These are phyloP conservation scores for Pherbina coryleti DNA, from an alignment of 2,888 invertebrate genomes.

Conservation along the genomic window DNA sequence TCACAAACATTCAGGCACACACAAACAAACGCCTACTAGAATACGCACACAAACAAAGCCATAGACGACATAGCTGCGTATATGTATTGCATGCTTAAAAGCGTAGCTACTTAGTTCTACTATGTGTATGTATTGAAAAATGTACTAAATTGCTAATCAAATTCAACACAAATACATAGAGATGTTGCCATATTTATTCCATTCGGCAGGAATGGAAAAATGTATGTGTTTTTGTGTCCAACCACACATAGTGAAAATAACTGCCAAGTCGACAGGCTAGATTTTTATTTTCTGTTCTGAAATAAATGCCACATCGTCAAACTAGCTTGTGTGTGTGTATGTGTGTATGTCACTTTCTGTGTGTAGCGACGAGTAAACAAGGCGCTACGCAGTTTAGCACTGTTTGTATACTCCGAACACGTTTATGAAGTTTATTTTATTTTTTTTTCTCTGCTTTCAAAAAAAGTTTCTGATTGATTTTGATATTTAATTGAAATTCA, in stretches of 20 bases:
- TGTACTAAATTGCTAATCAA: conserved; percentile 8
- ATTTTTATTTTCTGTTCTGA: not conserved
- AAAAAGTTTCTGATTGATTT: too few species aligned
- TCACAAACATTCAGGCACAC: not conserved
- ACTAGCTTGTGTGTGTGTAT: not conserved
- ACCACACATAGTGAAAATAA: not conserved
- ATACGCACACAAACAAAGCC: too few species aligned
- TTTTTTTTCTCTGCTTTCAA: too few species aligned
- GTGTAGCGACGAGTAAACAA: not conserved
- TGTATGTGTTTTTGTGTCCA: not conserved
- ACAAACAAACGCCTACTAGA: not conserved
- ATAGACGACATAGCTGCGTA: not conserved
- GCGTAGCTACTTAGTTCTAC: not conserved
- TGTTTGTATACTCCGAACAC: not conserved
- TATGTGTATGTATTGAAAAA: not conserved
- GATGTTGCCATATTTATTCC: not conserved
- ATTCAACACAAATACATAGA: not conserved
- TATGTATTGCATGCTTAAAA: not conserved
- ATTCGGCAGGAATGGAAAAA: not conserved
- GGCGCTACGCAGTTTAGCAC: not conserved
- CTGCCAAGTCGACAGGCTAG: not conserved
- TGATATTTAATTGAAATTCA: too few species aligned
- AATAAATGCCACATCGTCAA: not conserved
- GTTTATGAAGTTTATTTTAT: conserved; percentile 9
- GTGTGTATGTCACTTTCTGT: not conserved